These are phyloP conservation scores for Rhagologus leucostigma DNA, from an alignment of 2,113 vertebrate genomes.

Conservation along the genomic window DNA sequence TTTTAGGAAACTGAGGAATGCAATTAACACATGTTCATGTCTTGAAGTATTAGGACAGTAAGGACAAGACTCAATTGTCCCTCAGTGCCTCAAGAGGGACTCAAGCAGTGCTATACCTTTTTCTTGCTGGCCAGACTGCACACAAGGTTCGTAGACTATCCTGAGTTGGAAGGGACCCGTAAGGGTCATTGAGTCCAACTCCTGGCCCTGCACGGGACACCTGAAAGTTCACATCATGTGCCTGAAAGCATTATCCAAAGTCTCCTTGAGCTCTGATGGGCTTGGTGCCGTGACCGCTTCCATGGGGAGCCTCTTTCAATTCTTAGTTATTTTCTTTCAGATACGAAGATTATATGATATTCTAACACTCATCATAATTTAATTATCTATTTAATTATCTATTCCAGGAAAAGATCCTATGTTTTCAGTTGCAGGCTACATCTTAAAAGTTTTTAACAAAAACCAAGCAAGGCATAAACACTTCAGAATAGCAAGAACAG, in stretches of 20 bases:
- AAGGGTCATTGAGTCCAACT: accelerated
- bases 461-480: neutral
- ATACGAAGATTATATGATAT: neutral
- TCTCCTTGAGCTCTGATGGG: neutral
- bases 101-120: neutral
- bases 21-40: neutral
- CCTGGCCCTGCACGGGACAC: neutral
- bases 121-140: neutral
- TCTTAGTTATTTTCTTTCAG: neutral
- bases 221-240: neutral
- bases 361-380: neutral
- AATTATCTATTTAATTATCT: neutral
- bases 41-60: neutral
- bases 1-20: neutral
- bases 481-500: neutral
- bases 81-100: neutral
- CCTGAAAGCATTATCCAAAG: neutral
- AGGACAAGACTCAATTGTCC: neutral
- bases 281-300: neutral
- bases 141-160: neutral
- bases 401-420: neutral
- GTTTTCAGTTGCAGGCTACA: neutral
- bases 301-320: neutral
- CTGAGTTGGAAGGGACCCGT: neutral
- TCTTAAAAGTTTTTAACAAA: neutral